These are phyloP conservation scores for Caloenas nicobarica DNA, from an alignment of 2,113 vertebrate species.

Conservation along the genomic window DNA sequence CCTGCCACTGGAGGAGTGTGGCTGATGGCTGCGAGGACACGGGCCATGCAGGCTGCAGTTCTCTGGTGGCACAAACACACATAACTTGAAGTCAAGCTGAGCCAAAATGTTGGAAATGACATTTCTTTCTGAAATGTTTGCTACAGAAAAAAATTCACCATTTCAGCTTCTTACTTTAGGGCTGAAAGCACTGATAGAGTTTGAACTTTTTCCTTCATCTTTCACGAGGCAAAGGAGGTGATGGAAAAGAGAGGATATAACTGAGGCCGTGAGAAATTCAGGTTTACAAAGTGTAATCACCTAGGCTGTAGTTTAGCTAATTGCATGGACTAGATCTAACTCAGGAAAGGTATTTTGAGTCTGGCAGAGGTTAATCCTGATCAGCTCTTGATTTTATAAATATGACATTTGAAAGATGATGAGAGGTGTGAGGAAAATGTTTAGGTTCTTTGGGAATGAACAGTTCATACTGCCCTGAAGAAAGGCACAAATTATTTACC, in stretches of 20 bases:
- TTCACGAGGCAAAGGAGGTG: neutral
- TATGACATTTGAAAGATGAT: neutral
- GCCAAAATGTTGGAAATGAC: neutral
- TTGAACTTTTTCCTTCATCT: neutral
- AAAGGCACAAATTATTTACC: constrained; percentile 61
- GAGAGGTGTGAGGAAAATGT: neutral
- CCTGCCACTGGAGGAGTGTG: accelerated
- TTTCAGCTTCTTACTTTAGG: neutral
- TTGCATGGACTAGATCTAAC: neutral
- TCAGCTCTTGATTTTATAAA: neutral
- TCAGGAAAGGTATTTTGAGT: neutral
- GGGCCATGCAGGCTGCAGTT: neutral
- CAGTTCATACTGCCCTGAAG: constrained; percentile 26
- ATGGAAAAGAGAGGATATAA: neutral
- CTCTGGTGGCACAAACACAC: neutral
- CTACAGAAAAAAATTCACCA: neutral
- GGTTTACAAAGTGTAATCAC: neutral
- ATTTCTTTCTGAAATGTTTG: neutral
- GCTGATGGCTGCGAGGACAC: neutral
- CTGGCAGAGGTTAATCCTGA: neutral
- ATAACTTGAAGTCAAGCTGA: neutral
- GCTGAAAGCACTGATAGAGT: neutral
- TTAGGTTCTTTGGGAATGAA: constrained; percentile 6
- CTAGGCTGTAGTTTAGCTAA: neutral
- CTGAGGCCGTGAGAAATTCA: neutral